These are phyloP conservation scores for Saxidomus purpurata DNA, from an alignment of 1,140 invertebrate genomes.

Conservation along the genomic window DNA sequence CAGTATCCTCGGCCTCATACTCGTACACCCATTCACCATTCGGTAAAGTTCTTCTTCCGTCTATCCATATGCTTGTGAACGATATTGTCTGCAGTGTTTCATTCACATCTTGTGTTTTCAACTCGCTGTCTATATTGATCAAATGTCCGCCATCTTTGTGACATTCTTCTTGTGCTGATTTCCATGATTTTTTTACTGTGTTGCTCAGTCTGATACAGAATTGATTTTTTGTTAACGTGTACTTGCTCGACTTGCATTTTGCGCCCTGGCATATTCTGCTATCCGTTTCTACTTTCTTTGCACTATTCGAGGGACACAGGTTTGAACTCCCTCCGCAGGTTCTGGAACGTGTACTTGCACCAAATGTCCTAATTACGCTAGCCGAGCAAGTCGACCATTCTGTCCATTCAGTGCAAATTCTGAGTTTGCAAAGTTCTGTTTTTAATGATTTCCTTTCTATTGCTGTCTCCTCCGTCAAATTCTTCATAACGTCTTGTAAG, in stretches of 20 bases:
- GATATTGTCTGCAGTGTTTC: neutral
- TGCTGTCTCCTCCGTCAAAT: neutral
- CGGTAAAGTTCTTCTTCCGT: neutral
- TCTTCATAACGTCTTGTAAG: neutral
- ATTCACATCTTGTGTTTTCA: neutral
- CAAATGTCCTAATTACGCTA: neutral
- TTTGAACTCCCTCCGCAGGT: neutral
- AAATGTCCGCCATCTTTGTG: neutral
- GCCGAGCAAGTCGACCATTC: neutral
- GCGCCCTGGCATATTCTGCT: neutral
- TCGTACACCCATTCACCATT: neutral
- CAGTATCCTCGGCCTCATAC: neutral
- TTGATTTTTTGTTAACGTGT: neutral
- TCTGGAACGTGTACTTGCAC: constrained; percentile 1
- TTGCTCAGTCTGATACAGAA: neutral
- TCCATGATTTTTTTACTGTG: neutral
- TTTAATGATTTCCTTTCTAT: neutral
- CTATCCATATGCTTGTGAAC: neutral
- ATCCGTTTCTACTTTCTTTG: neutral
- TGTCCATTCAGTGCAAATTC: neutral
- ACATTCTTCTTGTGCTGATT: neutral
- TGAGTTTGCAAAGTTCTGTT: neutral
- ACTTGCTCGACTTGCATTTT: neutral
- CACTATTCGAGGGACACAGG: neutral
- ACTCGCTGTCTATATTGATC: neutral